Conservation (phyloP, 1,140 invertebrate genomes). For the Lordiphosa stackelbergi region DNA sequence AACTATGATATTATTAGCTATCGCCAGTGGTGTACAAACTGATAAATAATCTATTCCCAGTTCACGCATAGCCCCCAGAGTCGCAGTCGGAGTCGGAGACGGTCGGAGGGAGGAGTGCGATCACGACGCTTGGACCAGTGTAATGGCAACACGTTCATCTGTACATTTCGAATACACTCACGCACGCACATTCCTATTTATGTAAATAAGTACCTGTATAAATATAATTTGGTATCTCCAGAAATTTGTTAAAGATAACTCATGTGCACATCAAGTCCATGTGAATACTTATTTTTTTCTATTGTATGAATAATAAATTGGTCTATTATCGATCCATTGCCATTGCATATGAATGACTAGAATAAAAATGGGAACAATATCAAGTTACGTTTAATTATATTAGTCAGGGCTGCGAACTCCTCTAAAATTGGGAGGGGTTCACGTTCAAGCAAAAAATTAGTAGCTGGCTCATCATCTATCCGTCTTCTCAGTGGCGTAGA, state of each 20-base stretch:
- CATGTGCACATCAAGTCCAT: constrained; percentile 27
- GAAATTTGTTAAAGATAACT: constrained; percentile 49
- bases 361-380: too few species aligned
- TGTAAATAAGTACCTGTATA: constrained; percentile 62
- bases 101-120: too few species aligned
- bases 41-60: constrained; percentile 8
- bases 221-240: constrained; percentile 36
- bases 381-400: too few species aligned
- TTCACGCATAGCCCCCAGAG: background rate
- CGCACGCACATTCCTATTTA: constrained; percentile 45
- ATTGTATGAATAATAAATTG: constrained; percentile 31
- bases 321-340: constrained; percentile 4
- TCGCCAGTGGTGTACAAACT: constrained; percentile 7
- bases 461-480: too few species aligned
- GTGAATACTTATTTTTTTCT: constrained; percentile 36
- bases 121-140: background rate
- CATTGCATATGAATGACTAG: too few species aligned
- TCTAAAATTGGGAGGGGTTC: too few species aligned
- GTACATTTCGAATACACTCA: constrained; percentile 35
- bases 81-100: too few species aligned
- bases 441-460: too few species aligned
- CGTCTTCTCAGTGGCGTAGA: too few species aligned
- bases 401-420: too few species aligned
- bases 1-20: constrained; percentile 37
- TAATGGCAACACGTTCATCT: constrained; percentile 26